Base-by-base conservation (phyloP, 1,140 invertebrate species). In the Pentalonia nigronervosa region DNA sequence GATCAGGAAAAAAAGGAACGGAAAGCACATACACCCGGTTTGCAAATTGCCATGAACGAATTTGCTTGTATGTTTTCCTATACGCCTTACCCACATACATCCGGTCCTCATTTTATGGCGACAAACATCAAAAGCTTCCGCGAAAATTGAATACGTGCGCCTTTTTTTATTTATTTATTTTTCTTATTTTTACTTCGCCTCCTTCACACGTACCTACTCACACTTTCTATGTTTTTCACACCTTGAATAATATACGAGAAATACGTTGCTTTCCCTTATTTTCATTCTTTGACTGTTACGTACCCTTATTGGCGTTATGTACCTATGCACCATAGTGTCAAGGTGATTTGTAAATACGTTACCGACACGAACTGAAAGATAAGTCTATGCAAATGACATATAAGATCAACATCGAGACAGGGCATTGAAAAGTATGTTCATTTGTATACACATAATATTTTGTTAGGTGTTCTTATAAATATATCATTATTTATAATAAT, bases 141-240 rank as follows among this genome's bases (percentile, higher is more conserved):
- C 47, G 90, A 91, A 91, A 91, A 91, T 91, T 91, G 90, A 91
- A 91, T 91, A 91, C 90, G 90, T 91, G 90, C 90, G 47, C 60
- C 45, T 48, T 91, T 83, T 91, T 89, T 91, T 91, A 67, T 67
- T 67, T 67, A 67, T 67, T 67, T 67, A n/a, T 90, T 48, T 91
- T 91, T 67, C 41, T 90, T 45, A 76, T 45, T 67, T 91, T 67
- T 76, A n/a, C 90, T 83, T 83, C 60, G 67, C 9, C 90, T 48
- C n/a, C 45, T 48, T 50, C 45, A 25, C 90, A 91, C 90, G 67
- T 91, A 90, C 87, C 41, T 89, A 67, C 67, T 34, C 56, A 76
- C 67, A 30, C 67, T 47, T 91, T 91, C 67, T 81, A 81, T 91
- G 67, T 91, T 83, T 41, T 48, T 91, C 47, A 76, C 90, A 83